Base-by-base conservation (phyloP, 2,797 vertebrate genomes). In the Hemitrygon akajei region DNA sequence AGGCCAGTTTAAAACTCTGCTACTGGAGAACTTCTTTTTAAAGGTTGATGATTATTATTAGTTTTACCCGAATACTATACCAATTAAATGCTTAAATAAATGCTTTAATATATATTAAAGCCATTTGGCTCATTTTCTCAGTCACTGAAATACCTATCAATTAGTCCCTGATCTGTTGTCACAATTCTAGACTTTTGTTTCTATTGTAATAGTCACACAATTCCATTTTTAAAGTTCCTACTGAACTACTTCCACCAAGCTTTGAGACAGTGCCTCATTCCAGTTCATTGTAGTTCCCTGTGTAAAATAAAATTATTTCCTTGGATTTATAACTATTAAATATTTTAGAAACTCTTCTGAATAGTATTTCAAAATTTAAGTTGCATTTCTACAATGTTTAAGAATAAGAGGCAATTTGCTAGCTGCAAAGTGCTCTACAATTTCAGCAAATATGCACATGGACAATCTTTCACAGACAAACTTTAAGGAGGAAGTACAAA, bases 321-420 rank as follows among this genome's bases (percentile, higher is more conserved):
- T 34, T 25, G 37, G n/a, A 30, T 60, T 84, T 10, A 56, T n/a
- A 69, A 22, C n/a, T 11, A 69, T 4, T 69, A 30, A n/a, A 86
- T 56, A 12, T 69, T 89, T 40, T 9, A 89, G 63, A 69, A 89
- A 69, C 9, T 89, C 63, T 69, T 89, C 25, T 3, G 34, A 30
- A 89, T 18, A 37, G 60, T 47, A 93, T 76, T 93, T 75, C 37
- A 75, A 93, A 73, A 56, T 40, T 56, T 76, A 93, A 76, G 40
- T 75, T 93, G 69, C 91, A 93, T 93, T 93, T 56, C 37, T 58
- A 16, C 40, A 58, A 93, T n/a, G 27, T 93, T 76, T 56, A 93
- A 93, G 40, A n/a, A 71, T 73, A 92, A 89, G 58, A 58, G 22
- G 37, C 63, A 73, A 18, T 56, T 93, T 76, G 25, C 71, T 58